These are phyloP conservation scores for Protomyctophum bolini DNA, from an alignment of 2,113 vertebrate species.

Conservation along the genomic window DNA sequence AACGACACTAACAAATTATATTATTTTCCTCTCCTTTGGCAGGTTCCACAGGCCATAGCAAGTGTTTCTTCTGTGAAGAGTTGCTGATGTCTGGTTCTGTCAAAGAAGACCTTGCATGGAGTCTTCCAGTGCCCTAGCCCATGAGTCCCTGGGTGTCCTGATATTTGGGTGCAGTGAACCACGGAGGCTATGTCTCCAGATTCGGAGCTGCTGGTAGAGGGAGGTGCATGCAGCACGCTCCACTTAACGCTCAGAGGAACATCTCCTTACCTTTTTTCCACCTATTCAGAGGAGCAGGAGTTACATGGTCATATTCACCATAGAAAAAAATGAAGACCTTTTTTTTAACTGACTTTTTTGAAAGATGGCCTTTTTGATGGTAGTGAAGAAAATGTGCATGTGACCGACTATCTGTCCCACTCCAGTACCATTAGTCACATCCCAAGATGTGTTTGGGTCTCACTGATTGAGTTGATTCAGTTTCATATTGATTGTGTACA, in stretches of 20 bases:
- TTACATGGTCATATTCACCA: slow-evolving; percentile 46
- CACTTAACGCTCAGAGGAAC: slow-evolving; percentile 58
- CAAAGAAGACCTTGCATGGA: slow-evolving; percentile 70
- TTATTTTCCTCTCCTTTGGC: slow-evolving; percentile 2
- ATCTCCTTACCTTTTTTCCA: slow-evolving; percentile 52
- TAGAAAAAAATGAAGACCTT: slow-evolving; percentile 54
- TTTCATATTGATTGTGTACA: slow-evolving; percentile 79
- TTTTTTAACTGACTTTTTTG: slow-evolving; percentile 71
- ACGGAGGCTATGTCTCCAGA: slow-evolving; percentile 82
- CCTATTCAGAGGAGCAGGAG: slow-evolving; percentile 49
- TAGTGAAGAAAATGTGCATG: slow-evolving; percentile 77
- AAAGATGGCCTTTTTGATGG: slow-evolving; percentile 68
- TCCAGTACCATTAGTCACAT: slow-evolving; percentile 75
- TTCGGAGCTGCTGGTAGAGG: slow-evolving; percentile 54
- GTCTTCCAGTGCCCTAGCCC: slow-evolving; percentile 68
- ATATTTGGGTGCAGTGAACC: slow-evolving; percentile 73
- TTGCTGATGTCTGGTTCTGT: slow-evolving; percentile 75
- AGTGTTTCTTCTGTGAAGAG: slow-evolving; percentile 98
- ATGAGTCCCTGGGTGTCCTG: slow-evolving; percentile 72
- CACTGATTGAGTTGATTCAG: slow-evolving; percentile 61
- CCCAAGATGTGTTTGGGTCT: slow-evolving; percentile 64
- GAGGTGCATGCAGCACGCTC: slow-evolving; percentile 50
- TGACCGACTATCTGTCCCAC: slow-evolving; percentile 81
- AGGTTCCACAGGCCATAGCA: slow-evolving; percentile 98
- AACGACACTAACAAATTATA: slow-evolving; percentile 31